phyloP scores from a whole-genome alignment of 35 echinoderm and acorn worm genomes.

The Nesometra sesokonis region DNA sequence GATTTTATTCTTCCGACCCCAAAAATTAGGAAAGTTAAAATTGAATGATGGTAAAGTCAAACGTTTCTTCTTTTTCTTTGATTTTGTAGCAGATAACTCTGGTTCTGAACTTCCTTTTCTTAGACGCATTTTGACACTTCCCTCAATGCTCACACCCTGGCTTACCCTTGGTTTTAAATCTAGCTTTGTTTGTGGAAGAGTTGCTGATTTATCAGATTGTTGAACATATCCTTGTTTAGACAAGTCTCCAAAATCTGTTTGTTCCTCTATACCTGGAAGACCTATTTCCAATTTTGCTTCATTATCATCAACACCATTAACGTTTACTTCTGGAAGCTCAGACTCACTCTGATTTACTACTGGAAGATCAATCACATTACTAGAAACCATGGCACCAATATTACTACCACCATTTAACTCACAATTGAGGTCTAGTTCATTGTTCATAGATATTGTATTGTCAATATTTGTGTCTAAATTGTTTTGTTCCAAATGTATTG shows the following conservation, averaged over 20 bases:
- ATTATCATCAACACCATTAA: not conserved
- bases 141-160: not conserved
- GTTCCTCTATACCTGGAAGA: not conserved
- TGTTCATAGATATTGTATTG: not conserved
- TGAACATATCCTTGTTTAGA: not conserved
- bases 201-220: not conserved
- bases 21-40: not conserved
- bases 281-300: not conserved
- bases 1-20: not conserved
- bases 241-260: not conserved
- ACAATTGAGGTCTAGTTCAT: not conserved
- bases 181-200: not conserved
- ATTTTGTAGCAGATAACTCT: not conserved
- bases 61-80: not conserved
- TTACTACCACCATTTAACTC: too few relatives aligned
- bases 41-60: not conserved
- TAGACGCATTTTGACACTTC: not conserved
- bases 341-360: too few relatives aligned
- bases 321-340: not conserved
- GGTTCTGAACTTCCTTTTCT: not conserved
- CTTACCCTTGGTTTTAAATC: not conserved
- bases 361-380: too few relatives aligned
- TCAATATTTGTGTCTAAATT: not conserved
- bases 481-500: not conserved
- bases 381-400: too few relatives aligned